Percentiles rank a stretch among this genome's conserved stretches.
These are phyloP conservation scores for Palloptera scutellata DNA, from an alignment of 2,888 invertebrate species.

Conservation along the genomic window DNA sequence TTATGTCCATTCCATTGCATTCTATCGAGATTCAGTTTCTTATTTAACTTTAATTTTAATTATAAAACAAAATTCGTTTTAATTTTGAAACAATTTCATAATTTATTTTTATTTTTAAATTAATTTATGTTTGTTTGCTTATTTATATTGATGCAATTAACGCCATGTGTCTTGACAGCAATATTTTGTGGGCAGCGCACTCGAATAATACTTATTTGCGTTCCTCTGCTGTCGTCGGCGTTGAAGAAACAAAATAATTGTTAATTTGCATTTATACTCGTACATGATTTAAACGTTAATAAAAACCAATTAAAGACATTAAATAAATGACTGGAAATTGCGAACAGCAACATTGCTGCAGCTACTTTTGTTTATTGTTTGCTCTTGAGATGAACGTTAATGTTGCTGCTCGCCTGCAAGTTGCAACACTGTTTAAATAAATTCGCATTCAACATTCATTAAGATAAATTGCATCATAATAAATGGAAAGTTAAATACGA, in stretches of 20 bases:
- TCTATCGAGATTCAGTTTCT: not conserved
- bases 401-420: no score
- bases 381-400: no score
- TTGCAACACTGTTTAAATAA: not conserved
- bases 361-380: not conserved
- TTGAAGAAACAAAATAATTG: slow-evolving; percentile 15
- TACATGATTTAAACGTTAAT: slow-evolving; percentile 23
- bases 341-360: not conserved
- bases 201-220: not conserved
- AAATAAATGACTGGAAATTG: slow-evolving; percentile 8
- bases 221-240: not conserved
- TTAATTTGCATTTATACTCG: slow-evolving; percentile 26
- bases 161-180: slow-evolving; percentile 11
- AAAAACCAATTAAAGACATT: slow-evolving; percentile 28
- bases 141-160: not conserved
- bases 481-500: not conserved
- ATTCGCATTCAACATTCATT: not conserved
- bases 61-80: slow-evolving; percentile 6
- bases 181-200: slow-evolving; percentile 9
- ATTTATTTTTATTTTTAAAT: slow-evolving; percentile 8
- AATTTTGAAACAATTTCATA: slow-evolving; percentile 13
- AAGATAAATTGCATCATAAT: not conserved
- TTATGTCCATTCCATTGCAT: not conserved
- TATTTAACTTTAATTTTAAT: slow-evolving; percentile 14
- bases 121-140: not conserved